Evolutionary conservation across 2,113 vertebrate genomes (phyloP).

Genomic region (Rhinopomastus cyanomelas): DNA sequence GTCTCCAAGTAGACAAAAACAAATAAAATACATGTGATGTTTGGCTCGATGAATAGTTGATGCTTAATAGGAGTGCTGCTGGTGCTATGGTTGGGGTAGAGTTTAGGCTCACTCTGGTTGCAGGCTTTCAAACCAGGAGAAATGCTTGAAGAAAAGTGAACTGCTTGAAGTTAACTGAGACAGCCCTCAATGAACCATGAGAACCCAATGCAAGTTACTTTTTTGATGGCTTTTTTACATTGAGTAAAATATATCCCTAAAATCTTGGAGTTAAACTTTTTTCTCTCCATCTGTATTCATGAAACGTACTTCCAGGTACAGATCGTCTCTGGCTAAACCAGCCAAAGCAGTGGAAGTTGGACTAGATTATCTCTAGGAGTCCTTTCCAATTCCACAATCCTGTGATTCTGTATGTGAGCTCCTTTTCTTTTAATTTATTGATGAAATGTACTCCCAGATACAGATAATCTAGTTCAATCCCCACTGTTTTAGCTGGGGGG

Average conservation of each 20-base stretch:
- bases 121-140: background rate
- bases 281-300: background rate
- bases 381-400: too few species aligned
- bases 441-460: too few species aligned
- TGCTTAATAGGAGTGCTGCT: rapidly evolving
- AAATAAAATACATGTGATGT: background rate
- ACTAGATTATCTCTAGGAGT: too few species aligned
- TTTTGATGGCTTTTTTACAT: background rate
- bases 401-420: too few species aligned
- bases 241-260: background rate
- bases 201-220: background rate
- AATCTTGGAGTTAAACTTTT: background rate
- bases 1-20: background rate
- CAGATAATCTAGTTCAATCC: too few species aligned
- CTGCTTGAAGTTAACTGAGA: background rate
- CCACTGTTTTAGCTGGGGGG: too few species aligned
- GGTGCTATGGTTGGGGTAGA: background rate
- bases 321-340: too few species aligned
- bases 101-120: background rate
- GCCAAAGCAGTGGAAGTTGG: too few species aligned
- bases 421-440: too few species aligned
- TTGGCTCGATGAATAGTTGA: background rate
- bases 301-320: background rate
- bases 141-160: too few species aligned
- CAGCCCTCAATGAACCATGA: background rate